Evolutionary conservation across 2,888 invertebrate genomes (phyloP).

Genomic region (Choreutis nemorana): DNA sequence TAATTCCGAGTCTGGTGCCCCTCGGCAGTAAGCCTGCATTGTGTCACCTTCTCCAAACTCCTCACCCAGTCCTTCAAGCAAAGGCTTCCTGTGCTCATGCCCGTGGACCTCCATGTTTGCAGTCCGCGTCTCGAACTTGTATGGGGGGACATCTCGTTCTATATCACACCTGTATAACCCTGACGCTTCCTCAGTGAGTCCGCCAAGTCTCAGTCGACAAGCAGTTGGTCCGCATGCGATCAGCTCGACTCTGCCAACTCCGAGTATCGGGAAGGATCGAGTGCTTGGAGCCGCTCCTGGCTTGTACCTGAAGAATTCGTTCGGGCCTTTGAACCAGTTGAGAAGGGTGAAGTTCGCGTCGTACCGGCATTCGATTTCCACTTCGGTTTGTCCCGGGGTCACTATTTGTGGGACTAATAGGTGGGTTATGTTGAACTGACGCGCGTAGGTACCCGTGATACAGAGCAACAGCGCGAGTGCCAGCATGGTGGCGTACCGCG

Average conservation of each 20-base stretch:
- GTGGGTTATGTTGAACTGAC: slow-evolving; percentile 42
- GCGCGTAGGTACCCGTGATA: slow-evolving; percentile 18
- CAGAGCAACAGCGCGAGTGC: slow-evolving; percentile 21
- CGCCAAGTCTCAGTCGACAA: slow-evolving; percentile 37
- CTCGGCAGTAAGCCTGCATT: slow-evolving; percentile 44
- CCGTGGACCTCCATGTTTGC: slow-evolving; percentile 44
- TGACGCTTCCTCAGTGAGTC: slow-evolving; percentile 41
- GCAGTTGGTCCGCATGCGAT: slow-evolving; percentile 40
- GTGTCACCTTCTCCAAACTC: slow-evolving; percentile 40
- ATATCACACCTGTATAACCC: slow-evolving; percentile 51
- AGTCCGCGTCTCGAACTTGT: slow-evolving; percentile 35
- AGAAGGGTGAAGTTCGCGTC: slow-evolving; percentile 53
- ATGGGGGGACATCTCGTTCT: slow-evolving; percentile 42
- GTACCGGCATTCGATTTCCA: slow-evolving; percentile 49
- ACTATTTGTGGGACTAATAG: slow-evolving; percentile 38
- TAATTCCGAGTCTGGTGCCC: slow-evolving; percentile 33
- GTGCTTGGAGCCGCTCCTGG: slow-evolving; percentile 45
- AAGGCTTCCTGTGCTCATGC: slow-evolving; percentile 31
- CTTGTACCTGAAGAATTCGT: slow-evolving; percentile 50
- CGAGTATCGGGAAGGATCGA: slow-evolving; percentile 36
- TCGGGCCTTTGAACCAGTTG: slow-evolving; percentile 49
- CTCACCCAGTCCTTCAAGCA: slow-evolving; percentile 37
- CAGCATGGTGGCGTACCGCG: slow-evolving; percentile 44
- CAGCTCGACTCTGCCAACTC: slow-evolving; percentile 41
- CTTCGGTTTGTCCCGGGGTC: slow-evolving; percentile 28